phyloP scores from a whole-genome alignment of 2,113 vertebrate species.

The Balaenoptera acutorostrata region DNA sequence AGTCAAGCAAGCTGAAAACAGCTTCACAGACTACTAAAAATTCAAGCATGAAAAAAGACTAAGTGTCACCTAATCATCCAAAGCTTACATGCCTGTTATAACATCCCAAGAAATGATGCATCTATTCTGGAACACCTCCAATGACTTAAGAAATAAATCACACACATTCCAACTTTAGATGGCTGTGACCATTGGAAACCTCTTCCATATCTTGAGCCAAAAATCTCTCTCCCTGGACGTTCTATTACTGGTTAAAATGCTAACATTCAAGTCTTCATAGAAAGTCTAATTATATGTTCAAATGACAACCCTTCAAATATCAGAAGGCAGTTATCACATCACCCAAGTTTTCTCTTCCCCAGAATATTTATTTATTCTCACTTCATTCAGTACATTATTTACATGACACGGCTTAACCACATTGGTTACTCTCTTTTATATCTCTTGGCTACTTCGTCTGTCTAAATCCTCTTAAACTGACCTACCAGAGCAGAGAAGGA shows the following conservation, averaged over 20 bases:
- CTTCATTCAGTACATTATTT: background rate
- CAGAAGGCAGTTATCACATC: background rate
- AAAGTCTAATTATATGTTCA: background rate
- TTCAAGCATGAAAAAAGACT: conserved; percentile 2
- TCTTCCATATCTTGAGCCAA: background rate
- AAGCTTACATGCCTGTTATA: background rate
- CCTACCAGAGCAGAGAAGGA: background rate
- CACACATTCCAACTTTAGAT: background rate
- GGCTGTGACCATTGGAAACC: background rate
- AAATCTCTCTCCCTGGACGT: background rate
- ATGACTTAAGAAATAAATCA: conserved; percentile 1
- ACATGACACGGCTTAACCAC: background rate
- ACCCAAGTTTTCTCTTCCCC: background rate
- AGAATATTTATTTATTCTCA: background rate
- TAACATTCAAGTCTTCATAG: background rate
- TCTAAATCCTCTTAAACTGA: background rate
- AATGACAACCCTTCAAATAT: background rate
- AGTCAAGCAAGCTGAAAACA: conserved; percentile 56
- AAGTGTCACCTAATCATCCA: conserved; percentile 34
- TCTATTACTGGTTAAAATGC: conserved; percentile 9
- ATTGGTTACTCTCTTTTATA: background rate
- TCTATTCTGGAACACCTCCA: background rate
- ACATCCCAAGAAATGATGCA: background rate
- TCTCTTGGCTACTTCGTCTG: background rate
- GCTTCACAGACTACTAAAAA: conserved; percentile 59